A percentile compares a stretch with the other conserved stretches of the same genome.
Evolutionary conservation across 2,113 vertebrate species (phyloP).

Genomic region (Tetrao urogallus): DNA sequence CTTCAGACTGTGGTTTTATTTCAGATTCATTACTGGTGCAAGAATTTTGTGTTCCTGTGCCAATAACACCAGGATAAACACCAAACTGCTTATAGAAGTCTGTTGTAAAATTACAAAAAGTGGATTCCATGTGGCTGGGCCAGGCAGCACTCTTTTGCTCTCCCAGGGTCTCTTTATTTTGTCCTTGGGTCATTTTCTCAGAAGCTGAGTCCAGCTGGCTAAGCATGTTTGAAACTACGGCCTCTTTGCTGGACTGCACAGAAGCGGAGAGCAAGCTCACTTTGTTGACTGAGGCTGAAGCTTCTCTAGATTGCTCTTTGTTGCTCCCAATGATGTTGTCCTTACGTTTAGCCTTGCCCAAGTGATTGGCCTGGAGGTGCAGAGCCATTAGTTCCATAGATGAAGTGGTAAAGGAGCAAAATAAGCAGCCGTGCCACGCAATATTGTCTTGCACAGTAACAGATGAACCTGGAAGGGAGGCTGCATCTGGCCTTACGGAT

Average conservation of each 20-base stretch:
- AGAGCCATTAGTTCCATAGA: conserved; percentile 97
- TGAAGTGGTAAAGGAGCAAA: conserved; percentile 95
- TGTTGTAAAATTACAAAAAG: conserved; percentile 85
- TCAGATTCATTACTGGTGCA: conserved; percentile 74
- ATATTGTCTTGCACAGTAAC: conserved; percentile 95
- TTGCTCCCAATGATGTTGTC: conserved; percentile 76
- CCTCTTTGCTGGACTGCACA: conserved; percentile 78
- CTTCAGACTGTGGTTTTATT: conserved; percentile 76
- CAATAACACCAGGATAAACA: conserved; percentile 82
- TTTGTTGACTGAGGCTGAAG: conserved; percentile 72
- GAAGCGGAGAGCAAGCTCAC: conserved; percentile 68
- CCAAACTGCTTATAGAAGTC: conserved; percentile 96
- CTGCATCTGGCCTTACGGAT: conserved; percentile 91
- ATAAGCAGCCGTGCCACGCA: conserved; percentile 95
- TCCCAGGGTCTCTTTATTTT: conserved; percentile 79
- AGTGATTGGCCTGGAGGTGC: conserved; percentile 95
- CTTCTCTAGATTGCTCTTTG: conserved; percentile 84
- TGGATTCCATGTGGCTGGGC: conserved; percentile 87
- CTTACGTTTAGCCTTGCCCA: conserved; percentile 88
- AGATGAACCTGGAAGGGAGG: conserved; percentile 90
- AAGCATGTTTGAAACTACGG: conserved; percentile 69
- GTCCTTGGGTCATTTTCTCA: conserved; percentile 80
- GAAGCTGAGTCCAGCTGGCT: conserved; percentile 72
- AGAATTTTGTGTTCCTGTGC: conserved; percentile 79
- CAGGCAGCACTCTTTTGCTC: conserved; percentile 84